Percentiles rank a stretch among this genome's conserved stretches.
phyloP scores from a whole-genome alignment of 2,113 vertebrate species.

The Psammodynastes pulverulentus region DNA sequence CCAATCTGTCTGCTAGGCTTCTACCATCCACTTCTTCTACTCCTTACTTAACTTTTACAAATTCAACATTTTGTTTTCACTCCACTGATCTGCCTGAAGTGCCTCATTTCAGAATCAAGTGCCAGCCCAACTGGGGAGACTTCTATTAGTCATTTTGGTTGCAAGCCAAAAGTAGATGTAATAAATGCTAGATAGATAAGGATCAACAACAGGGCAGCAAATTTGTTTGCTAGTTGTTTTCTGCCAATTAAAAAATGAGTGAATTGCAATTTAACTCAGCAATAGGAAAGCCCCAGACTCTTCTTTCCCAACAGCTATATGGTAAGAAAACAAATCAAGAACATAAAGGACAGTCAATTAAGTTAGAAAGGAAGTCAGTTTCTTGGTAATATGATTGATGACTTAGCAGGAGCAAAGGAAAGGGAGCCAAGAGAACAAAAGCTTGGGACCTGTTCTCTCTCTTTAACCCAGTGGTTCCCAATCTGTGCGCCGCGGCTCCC shows the following conservation, averaged over 20 bases:
- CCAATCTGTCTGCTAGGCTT: background rate
- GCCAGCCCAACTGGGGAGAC: background rate
- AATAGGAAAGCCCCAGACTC: background rate
- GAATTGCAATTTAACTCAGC: background rate
- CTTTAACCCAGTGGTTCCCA: no score
- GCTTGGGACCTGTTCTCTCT: background rate
- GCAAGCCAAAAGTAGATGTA: background rate
- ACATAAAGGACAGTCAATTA: background rate
- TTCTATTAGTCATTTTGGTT: background rate
- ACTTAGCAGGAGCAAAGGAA: background rate
- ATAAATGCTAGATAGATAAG: background rate
- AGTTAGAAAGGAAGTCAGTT: background rate
- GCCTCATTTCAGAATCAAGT: background rate
- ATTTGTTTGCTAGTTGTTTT: background rate
- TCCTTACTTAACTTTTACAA: background rate
- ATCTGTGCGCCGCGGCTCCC: no score
- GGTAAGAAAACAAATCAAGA: background rate
- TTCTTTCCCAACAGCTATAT: background rate
- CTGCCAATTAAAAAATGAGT: background rate
- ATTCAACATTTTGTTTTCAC: background rate
- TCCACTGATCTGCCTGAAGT: background rate
- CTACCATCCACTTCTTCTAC: background rate
- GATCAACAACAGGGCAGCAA: background rate
- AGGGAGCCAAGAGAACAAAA: background rate
- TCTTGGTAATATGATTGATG: background rate